Percentiles rank a stretch among this genome's conserved stretches.
phyloP scores from a whole-genome alignment of 2,797 vertebrate species.

The Valencia hispanica region DNA sequence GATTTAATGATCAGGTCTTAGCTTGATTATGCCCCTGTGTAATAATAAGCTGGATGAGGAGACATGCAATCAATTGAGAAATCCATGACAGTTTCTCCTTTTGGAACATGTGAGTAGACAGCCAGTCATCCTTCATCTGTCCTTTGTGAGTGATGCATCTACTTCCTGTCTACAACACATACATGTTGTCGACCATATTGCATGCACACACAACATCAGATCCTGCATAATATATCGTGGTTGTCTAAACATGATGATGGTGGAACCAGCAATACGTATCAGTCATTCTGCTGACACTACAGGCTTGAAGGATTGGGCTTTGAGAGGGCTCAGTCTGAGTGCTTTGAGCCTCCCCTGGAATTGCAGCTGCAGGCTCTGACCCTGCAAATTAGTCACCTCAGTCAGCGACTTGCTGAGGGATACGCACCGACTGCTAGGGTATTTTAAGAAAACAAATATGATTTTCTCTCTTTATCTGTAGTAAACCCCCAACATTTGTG shows the following conservation, averaged over 20 bases:
- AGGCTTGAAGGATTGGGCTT: slow-evolving; percentile 59
- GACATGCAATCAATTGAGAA: slow-evolving; percentile 75
- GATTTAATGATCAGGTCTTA: slow-evolving; percentile 62
- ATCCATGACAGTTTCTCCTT: slow-evolving; percentile 71
- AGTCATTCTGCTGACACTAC: slow-evolving; percentile 62
- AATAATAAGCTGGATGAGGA: slow-evolving; percentile 60
- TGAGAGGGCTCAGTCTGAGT: slow-evolving; percentile 48
- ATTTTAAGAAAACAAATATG: slow-evolving; percentile 15
- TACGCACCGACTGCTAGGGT: slow-evolving; percentile 28
- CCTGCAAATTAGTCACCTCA: slow-evolving; percentile 49
- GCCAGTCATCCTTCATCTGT: slow-evolving; percentile 72
- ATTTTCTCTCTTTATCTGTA: not conserved
- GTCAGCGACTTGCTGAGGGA: slow-evolving; percentile 18
- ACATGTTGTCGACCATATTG: slow-evolving; percentile 52
- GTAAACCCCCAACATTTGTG: not conserved
- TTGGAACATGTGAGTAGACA: slow-evolving; percentile 66
- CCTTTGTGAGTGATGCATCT: slow-evolving; percentile 74
- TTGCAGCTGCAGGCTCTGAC: slow-evolving; percentile 51
- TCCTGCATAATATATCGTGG: slow-evolving; percentile 67
- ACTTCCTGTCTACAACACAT: slow-evolving; percentile 65
- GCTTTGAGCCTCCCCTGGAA: slow-evolving; percentile 36
- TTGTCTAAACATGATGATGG: slow-evolving; percentile 76
- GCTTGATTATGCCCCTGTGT: slow-evolving; percentile 61
- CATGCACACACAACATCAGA: slow-evolving; percentile 62
- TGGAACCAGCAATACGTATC: slow-evolving; percentile 69